A percentile compares a stretch with the other conserved stretches of the same genome.
phyloP scores from a whole-genome alignment of 2,113 vertebrate species.

The Dissostichus mawsoni region DNA sequence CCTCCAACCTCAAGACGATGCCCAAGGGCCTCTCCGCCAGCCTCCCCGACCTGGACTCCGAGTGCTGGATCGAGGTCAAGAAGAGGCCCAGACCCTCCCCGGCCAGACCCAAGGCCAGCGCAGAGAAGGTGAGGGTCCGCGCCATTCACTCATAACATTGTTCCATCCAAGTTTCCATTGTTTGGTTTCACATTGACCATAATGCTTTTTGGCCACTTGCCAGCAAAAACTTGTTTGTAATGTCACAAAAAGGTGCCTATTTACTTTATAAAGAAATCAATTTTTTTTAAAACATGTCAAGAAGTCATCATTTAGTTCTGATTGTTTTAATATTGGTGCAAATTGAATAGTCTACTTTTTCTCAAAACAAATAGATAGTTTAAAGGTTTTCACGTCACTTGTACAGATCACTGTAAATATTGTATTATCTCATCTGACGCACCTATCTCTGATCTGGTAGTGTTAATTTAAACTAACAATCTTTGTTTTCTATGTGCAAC shows the following conservation, averaged over 20 bases:
- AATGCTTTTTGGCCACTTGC: background rate
- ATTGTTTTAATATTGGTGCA: too few relatives aligned
- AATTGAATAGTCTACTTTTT: too few relatives aligned
- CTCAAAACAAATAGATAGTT: too few relatives aligned
- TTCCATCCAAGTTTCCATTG: background rate
- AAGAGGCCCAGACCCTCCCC: constrained; percentile 95
- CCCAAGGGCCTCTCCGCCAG: constrained; percentile 97
- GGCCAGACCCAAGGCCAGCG: constrained; percentile 89
- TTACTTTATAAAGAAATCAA: background rate
- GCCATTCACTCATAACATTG: background rate
- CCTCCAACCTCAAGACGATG: constrained; percentile 94
- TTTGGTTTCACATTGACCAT: background rate
- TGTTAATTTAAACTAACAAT: too few relatives aligned
- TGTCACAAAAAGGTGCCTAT: background rate
- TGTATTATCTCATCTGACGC: too few relatives aligned
- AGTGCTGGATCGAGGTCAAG: constrained; percentile 99
- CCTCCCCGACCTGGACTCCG: constrained; percentile 95
- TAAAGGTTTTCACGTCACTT: too few relatives aligned
- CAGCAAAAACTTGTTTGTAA: background rate
- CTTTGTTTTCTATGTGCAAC: too few relatives aligned
- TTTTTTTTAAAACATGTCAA: too few relatives aligned
- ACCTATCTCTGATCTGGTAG: too few relatives aligned
- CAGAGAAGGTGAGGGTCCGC: constrained; percentile 38
- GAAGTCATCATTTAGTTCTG: too few relatives aligned
- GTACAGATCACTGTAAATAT: too few relatives aligned